Percentiles rank a stretch among this genome's conserved stretches.
phyloP scores from a whole-genome alignment of 2,113 vertebrate species.

The Chauna torquata region DNA sequence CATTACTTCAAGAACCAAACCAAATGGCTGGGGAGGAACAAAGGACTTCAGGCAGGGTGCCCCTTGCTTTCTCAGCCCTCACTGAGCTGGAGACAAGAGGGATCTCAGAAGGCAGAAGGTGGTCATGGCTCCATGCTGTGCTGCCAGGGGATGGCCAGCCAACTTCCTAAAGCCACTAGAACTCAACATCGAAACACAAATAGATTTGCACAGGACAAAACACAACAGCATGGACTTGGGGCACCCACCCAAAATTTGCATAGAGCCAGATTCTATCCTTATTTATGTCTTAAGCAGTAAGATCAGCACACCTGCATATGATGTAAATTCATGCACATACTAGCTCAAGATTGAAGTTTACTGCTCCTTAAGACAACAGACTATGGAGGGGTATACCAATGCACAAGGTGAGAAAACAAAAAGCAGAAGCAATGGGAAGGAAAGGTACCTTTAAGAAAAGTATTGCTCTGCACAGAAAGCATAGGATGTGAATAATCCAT shows the following conservation, averaged over 20 bases:
- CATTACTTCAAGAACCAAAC: neutral
- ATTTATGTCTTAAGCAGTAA: neutral
- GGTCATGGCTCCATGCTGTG: neutral
- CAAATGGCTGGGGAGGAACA: neutral
- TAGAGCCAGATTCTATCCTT: neutral
- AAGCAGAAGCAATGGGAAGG: neutral
- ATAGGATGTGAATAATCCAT: neutral
- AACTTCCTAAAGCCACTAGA: neutral
- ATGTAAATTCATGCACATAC: neutral
- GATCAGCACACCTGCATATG: neutral
- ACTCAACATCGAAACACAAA: neutral
- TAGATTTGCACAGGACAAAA: neutral
- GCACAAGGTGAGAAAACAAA: neutral
- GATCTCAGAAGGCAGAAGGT: neutral
- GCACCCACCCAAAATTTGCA: neutral
- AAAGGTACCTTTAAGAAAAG: neutral
- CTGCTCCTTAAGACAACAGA: neutral
- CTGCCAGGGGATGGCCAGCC: neutral
- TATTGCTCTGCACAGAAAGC: neutral
- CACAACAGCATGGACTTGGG: neutral
- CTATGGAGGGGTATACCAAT: neutral
- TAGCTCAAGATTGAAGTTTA: neutral
- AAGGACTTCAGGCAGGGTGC: neutral
- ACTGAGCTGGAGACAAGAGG: neutral
- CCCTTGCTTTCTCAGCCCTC: neutral